Base-by-base conservation (phyloP, 1,140 invertebrate genomes). In the Macrotrachela quadricornifera region DNA sequence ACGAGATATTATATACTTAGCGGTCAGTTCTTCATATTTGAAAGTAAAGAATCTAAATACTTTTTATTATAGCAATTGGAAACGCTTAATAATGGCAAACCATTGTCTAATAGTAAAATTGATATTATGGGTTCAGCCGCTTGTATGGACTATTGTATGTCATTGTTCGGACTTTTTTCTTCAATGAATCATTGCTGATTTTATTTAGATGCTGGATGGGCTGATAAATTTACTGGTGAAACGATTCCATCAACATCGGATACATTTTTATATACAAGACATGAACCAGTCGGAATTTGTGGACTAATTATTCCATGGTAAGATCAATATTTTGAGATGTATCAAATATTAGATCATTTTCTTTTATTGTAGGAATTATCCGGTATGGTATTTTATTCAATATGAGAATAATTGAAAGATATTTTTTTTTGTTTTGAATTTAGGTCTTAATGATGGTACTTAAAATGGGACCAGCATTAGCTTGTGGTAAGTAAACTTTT, bases 211-310 rank as follows among this genome's bases (percentile, higher is more conserved):
- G 87, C 84, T 59, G 87, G 87, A 39, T 87, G 79, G 76, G 78
- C 80, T 52, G 86, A 91, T 65, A 94, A 94, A 71, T 80, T 84
- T 61, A 78, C 82, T 61, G 87, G 88, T 40, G 79, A 80, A 58
- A 86, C 83, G 6, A 82, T 91, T 61, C 84, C 85, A 18, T 71
- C 60, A 66, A 83, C 90, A 68, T 87, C 86, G 1, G 75, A 82
- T 46, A 84, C 78, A 64, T 79, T 94, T 60, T 77, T 78, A 0
- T 91, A 90, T 61, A 95, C 91, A 0, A 75, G 86, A 30, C 85
- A 91, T 60, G 90, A 97, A 68, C 88, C 92, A 1, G 81, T 96
- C 30, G 92, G 91, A 46, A 86, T 97, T 43, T 94, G 87, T 71
- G 91, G 83, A 18, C 87, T 94, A 71, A 94, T 96, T 53, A 94